Base-by-base conservation (phyloP, 2,797 vertebrate genomes). In the Neosilurus mollespiculum region DNA sequence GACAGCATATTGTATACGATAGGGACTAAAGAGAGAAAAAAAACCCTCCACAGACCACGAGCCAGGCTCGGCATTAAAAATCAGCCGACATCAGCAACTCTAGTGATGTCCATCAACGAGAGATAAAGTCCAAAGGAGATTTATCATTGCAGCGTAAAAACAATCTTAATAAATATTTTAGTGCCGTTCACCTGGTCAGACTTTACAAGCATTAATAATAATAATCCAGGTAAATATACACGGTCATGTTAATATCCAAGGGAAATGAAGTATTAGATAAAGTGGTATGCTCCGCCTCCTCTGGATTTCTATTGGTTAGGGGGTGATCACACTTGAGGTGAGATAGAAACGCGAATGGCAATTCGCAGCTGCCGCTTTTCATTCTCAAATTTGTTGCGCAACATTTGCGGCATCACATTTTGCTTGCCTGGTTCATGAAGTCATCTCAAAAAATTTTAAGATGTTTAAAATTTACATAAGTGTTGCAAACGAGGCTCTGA, bases 61-160 rank as follows among this genome's bases (percentile, higher is more conserved):
- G 59, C 34, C 76, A 11, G 76, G 59, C 58, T 24, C 18, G 76
- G 76, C 14, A 22, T 37, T 34, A 61, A 78, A 73, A 78, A 78
- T 30, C 77, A 53, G 61, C n/a, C 4, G 37, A 78, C 77, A 64
- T 78, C 43, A 64, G 59, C 77, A 65, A 12, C 77, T 62, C 37
- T 5, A 62, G 59, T n/a, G 5, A 12, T 4, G 77, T 53, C 61
- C 37, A 30, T 78, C 61, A 78, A n/a, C 9, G 9, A 51, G 43
- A 65, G 43, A 65, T 53, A 5, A 61, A 20, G 43, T 78, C 61
- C 37, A 7, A 59, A 1, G 20, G 37, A 64, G 59, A 8, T 30
- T 26, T 22, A 37, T 78, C 43, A 65, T 9, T 30, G 34, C 59
- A 51, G 9, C 2, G 22, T 24, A 16, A 43, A 78, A 24, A 78